Percentiles rank a stretch among this genome's conserved stretches.
Conservation (phyloP, 2,888 invertebrate genomes). For the Romanomermis culicivorax region DNA sequence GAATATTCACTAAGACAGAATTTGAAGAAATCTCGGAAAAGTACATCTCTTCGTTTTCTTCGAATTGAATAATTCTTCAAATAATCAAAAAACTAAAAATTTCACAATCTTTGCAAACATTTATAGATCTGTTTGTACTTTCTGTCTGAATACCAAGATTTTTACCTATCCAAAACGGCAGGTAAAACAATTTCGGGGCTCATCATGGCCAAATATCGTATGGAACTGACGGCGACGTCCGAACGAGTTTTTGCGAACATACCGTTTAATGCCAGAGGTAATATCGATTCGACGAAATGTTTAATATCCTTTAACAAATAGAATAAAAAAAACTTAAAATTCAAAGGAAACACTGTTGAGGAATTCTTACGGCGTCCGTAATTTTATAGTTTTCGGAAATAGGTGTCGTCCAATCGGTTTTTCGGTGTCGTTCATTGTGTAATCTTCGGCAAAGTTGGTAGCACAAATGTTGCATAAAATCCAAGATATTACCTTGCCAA, state of each 20-base stretch:
- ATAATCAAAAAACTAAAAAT: no score
- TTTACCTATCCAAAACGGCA: slow-evolving; percentile 48
- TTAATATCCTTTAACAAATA: slow-evolving; percentile 42
- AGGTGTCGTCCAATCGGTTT: slow-evolving; percentile 42
- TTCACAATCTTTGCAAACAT: no score
- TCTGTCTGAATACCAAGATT: no score
- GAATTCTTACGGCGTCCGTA: slow-evolving; percentile 38
- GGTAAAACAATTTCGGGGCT: slow-evolving; percentile 63
- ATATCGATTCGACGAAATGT: slow-evolving; percentile 49
- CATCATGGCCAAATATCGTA: slow-evolving; percentile 49
- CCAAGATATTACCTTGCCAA: slow-evolving; percentile 37
- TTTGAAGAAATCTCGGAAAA: no score
- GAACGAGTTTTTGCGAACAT: slow-evolving; percentile 51
- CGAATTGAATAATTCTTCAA: no score
- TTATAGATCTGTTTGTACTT: no score
- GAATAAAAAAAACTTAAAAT: background rate
- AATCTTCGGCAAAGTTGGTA: slow-evolving; percentile 43
- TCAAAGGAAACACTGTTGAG: background rate
- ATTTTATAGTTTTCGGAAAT: slow-evolving; percentile 48
- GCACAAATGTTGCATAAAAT: slow-evolving; percentile 2
- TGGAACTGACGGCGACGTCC: slow-evolving; percentile 30
- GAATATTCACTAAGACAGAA: no score
- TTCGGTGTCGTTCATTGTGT: slow-evolving; percentile 39
- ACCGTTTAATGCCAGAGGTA: slow-evolving; percentile 51
- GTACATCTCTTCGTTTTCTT: no score